A percentile compares a stretch with the other conserved stretches of the same genome.
phyloP scores from a whole-genome alignment of 1,140 invertebrate genomes.

The Plodia interpunctella region DNA sequence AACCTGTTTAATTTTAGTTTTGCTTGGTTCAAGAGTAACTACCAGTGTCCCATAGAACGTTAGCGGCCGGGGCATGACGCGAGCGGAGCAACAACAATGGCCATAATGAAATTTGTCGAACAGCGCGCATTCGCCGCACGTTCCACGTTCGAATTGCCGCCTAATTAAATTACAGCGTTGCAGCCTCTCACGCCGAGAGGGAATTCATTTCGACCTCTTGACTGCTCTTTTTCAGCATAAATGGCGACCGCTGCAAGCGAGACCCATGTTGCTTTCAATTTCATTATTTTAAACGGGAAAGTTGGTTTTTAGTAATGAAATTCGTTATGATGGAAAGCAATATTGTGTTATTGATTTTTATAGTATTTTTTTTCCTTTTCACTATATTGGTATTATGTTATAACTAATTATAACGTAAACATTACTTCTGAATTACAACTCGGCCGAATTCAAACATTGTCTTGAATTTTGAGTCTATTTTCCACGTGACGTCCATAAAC shows the following conservation, averaged over 20 bases:
- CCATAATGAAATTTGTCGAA: constrained; percentile 59
- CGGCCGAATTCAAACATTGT: too few species aligned
- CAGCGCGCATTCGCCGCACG: constrained; percentile 51
- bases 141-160: constrained; percentile 51
- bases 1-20: too few species aligned
- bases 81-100: constrained; percentile 35
- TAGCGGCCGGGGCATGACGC: background rate
- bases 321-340: too few species aligned
- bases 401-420: too few species aligned
- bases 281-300: constrained; percentile 9
- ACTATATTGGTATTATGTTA: too few species aligned
- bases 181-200: constrained; percentile 21
- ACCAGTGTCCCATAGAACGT: background rate
- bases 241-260: constrained; percentile 11
- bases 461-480: too few species aligned
- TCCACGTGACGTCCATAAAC: too few species aligned
- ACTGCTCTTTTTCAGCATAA: constrained; percentile 22
- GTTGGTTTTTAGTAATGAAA: background rate
- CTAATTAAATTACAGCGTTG: constrained; percentile 57
- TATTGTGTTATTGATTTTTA: too few species aligned
- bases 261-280: background rate
- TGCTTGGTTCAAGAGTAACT: too few species aligned
- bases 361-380: too few species aligned
- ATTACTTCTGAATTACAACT: too few species aligned
- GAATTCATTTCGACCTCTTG: constrained; percentile 34